phyloP scores from a whole-genome alignment of 2,888 invertebrate species.

The Isotomurus palustris region DNA sequence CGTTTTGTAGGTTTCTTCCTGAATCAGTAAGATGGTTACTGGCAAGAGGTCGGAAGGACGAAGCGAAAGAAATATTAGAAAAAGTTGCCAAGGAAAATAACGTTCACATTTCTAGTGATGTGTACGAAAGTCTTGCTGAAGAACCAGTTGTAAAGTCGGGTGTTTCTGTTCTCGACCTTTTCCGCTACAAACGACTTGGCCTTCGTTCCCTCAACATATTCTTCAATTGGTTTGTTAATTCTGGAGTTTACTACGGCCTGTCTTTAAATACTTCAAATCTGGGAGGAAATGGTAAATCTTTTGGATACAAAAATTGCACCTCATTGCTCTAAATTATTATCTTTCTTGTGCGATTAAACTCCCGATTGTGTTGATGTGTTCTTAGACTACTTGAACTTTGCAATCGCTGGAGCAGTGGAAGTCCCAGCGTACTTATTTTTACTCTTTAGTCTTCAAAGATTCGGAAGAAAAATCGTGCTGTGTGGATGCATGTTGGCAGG shows the following conservation, averaged over 20 bases:
- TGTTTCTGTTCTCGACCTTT: conserved; percentile 46
- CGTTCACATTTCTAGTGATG: conserved; percentile 55
- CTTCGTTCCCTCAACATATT: conserved; percentile 56
- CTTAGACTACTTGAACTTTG: conserved; percentile 63
- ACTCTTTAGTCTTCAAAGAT: conserved; percentile 62
- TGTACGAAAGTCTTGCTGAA: conserved; percentile 51
- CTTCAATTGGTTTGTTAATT: conserved; percentile 73
- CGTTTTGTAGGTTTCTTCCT: conserved; percentile 59
- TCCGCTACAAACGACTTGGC: conserved; percentile 60
- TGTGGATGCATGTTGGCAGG: conserved; percentile 61
- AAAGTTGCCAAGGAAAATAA: conserved; percentile 64
- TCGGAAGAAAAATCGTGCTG: conserved; percentile 65
- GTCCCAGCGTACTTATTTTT: conserved; percentile 66
- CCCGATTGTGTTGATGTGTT: not conserved
- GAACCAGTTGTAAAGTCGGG: conserved; percentile 16
- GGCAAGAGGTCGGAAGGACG: conserved; percentile 59
- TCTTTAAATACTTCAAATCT: conserved; percentile 70
- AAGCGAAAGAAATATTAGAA: conserved; percentile 60
- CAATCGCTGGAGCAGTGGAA: conserved; percentile 70
- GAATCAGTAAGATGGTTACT: conserved; percentile 70
- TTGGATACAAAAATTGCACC: not conserved
- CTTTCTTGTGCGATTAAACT: no score
- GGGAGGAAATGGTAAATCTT: conserved; percentile 57
- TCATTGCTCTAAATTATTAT: no score
- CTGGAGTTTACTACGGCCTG: conserved; percentile 71